Evolutionary conservation across 2,888 invertebrate genomes (phyloP), one percentile per base, ranked within the genome.

Genomic region (Timandra comae): DNA sequence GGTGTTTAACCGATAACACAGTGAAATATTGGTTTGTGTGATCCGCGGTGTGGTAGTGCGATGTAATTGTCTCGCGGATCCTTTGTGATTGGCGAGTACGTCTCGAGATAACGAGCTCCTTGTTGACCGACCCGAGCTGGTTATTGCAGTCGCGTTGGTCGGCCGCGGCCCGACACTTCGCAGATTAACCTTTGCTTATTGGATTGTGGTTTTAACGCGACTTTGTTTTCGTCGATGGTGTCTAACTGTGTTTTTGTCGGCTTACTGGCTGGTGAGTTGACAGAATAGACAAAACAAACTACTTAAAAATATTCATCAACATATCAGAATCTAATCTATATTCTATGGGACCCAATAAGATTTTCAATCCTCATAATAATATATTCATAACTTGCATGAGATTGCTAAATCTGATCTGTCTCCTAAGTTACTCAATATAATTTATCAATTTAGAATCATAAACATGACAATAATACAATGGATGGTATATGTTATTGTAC

Each of bases 81-180:
- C 82, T 81, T 84, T 81, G 81, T 82, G 77, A 73, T 69, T 59
- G 54, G 62, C 56, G 60, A 62, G 69, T 72, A 70, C 51, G 49
- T 56, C 46, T 46, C 32, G 42, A 71, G 79, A 81, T 84, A 80
- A 77, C 64, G 52, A 58, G 54, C 38, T 50, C 63, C 62, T 71
- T 79, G 75, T 79, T 76, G 79, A 77, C 67, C 61, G 67, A 16
- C 16, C 6, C 6, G 16, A 16, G 16, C 16, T 16, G 16, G 16
- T 3, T 66, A 64, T 52, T 58, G 56, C 57, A 55, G 43, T 63
- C 46, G 49, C 50, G 52, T 55, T 69, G 49, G 58, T 65, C 59
- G 49, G 49, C 39, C 46, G 42, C 33, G 43, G 46, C 57, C 53
- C 16, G 4, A 16, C 16, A 5, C 4, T 6, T 3, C 16, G 16